Conservation (phyloP, 2,113 vertebrate genomes). For the Heptranchias perlo region DNA sequence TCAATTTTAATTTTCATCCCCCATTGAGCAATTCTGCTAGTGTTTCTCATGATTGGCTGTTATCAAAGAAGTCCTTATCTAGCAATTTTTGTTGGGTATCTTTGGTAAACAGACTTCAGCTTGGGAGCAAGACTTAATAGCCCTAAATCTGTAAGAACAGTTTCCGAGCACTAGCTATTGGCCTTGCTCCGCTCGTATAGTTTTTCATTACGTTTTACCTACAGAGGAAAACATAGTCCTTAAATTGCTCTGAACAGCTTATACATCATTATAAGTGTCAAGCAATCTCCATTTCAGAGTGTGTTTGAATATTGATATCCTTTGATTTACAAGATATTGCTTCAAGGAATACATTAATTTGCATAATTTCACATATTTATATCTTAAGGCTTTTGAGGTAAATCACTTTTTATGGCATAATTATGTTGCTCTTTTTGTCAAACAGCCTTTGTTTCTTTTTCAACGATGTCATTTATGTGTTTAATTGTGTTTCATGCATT, state of each 20-base stretch:
- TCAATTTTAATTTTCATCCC: background rate
- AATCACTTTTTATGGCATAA: conserved; percentile 3
- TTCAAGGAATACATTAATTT: conserved; percentile 31
- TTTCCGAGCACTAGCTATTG: background rate
- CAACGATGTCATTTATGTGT: background rate
- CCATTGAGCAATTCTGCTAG: background rate
- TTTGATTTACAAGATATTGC: conserved; percentile 32
- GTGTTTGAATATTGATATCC: conserved; percentile 26
- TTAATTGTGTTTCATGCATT: background rate
- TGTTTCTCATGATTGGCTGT: background rate
- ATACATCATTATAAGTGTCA: conserved; percentile 2
- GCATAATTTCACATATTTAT: conserved; percentile 27
- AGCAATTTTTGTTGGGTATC: background rate
- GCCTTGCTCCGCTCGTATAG: background rate
- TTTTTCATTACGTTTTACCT: background rate
- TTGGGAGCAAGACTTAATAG: background rate
- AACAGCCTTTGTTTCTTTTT: background rate
- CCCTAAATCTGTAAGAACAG: background rate
- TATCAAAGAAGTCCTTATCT: background rate
- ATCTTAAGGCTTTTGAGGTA: background rate
- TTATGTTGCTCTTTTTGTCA: conserved; percentile 2
- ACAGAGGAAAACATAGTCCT: background rate
- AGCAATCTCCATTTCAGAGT: conserved; percentile 23
- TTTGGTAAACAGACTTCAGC: background rate
- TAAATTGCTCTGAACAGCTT: background rate